phyloP scores from a whole-genome alignment of 2,797 vertebrate genomes.

The Fringilla coelebs region DNA sequence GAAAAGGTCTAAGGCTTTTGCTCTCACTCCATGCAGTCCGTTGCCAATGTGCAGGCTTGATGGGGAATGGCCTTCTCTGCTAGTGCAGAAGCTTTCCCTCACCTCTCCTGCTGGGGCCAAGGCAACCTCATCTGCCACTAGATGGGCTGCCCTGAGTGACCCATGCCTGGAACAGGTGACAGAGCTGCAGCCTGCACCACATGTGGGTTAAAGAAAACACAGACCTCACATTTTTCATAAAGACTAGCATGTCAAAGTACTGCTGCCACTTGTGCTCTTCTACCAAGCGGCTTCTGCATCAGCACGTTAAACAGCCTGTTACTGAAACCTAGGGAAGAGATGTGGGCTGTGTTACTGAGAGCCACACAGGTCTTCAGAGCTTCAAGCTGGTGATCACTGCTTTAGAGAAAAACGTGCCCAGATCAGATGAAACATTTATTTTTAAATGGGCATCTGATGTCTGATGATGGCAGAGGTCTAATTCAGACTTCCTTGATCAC shows the following conservation, averaged over 20 bases:
- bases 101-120: neutral
- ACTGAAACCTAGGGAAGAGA: neutral
- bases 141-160: neutral
- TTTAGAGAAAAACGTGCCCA: neutral
- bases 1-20: neutral
- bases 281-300: neutral
- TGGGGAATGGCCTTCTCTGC: neutral
- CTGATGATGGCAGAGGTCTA: constrained; percentile 42
- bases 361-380: neutral
- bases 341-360: neutral
- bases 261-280: neutral
- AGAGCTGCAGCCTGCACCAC: neutral
- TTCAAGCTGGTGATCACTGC: neutral
- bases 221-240: neutral
- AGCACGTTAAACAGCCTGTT: neutral
- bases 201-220: neutral
- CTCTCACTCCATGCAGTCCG: neutral
- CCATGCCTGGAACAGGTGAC: neutral
- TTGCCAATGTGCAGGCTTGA: neutral
- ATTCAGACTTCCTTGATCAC: constrained; percentile 65
- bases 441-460: constrained; percentile 48
- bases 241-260: neutral
- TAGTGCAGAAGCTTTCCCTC: neutral
- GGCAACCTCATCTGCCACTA: neutral
- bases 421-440: constrained; percentile 6